These are phyloP conservation scores for Pseudorhiza aurosa DNA, from an alignment of 30 jellyfish, hydroid and myxozoan species.

Conservation along the genomic window DNA sequence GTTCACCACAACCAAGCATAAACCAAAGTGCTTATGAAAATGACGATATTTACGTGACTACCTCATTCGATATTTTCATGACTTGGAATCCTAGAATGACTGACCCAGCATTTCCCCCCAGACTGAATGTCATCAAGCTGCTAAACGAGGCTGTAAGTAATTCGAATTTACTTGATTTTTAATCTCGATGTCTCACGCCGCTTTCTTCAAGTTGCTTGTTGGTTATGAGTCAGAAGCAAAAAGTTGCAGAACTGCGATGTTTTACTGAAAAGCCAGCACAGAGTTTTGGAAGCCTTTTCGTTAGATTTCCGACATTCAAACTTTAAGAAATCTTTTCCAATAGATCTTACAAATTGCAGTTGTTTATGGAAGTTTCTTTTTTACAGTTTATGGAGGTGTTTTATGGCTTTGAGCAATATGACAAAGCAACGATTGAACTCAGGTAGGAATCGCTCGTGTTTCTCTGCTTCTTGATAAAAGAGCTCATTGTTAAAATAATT, in stretches of 20 bases:
- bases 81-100: conserved; percentile 58
- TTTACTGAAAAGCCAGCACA: too few species aligned
- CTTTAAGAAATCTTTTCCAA: too few species aligned
- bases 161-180: too few species aligned
- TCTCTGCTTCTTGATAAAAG: too few species aligned
- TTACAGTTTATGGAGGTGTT: conserved; percentile 51
- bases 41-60: conserved; percentile 11
- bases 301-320: too few species aligned
- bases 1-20: neutral
- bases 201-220: too few species aligned
- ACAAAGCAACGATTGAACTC: conserved; percentile 28
- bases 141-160: conserved; percentile 82
- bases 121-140: conserved; percentile 37
- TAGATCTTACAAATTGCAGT: too few species aligned
- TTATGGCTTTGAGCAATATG: conserved; percentile 58
- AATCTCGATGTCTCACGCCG: too few species aligned
- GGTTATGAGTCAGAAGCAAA: too few species aligned
- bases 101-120: conserved; percentile 77
- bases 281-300: too few species aligned
- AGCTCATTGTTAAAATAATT: too few species aligned
- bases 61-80: conserved; percentile 62
- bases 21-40: neutral
- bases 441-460: conserved; percentile 21
- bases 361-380: neutral
- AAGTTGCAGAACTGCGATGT: too few species aligned